Percentiles rank a stretch among this genome's conserved stretches.
These are phyloP conservation scores for Anastatus disparis DNA, from an alignment of 1,140 invertebrate species.

Conservation along the genomic window DNA sequence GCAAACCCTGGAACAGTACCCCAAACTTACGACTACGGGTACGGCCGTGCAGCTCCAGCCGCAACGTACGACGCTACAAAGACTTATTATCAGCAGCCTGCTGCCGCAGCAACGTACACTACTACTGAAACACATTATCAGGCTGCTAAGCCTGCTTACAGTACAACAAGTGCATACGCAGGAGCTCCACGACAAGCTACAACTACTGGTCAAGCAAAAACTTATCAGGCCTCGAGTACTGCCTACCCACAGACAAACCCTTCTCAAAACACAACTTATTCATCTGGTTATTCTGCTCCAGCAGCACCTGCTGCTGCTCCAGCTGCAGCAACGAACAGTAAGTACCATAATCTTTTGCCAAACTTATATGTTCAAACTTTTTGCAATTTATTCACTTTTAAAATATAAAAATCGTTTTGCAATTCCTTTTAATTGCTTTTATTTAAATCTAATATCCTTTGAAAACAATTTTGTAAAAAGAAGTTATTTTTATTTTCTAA, in stretches of 20 bases:
- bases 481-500: neutral
- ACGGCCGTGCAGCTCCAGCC: conserved; percentile 72
- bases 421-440: neutral
- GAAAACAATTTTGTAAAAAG: neutral
- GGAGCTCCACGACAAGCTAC: conserved; percentile 71
- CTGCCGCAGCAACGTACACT: conserved; percentile 75
- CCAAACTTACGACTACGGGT: conserved; percentile 76
- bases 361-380: too few relatives aligned
- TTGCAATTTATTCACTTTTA: too few relatives aligned
- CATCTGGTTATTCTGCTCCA: conserved; percentile 67
- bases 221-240: conserved; percentile 64
- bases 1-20: conserved; percentile 73
- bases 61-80: conserved; percentile 74
- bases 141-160: conserved; percentile 72
- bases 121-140: conserved; percentile 75
- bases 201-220: conserved; percentile 68
- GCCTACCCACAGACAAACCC: conserved; percentile 65
- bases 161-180: conserved; percentile 73
- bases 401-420: too few relatives aligned
- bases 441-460: conserved; percentile 2
- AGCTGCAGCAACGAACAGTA: conserved; percentile 64
- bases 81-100: conserved; percentile 76
- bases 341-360: conserved; percentile 47
- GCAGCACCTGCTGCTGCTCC: conserved; percentile 72
- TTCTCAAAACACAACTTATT: conserved; percentile 62